Evolutionary conservation across 2,888 invertebrate genomes (phyloP), one percentile per base, ranked within the genome.

Genomic region (Drosophila lacicola): DNA sequence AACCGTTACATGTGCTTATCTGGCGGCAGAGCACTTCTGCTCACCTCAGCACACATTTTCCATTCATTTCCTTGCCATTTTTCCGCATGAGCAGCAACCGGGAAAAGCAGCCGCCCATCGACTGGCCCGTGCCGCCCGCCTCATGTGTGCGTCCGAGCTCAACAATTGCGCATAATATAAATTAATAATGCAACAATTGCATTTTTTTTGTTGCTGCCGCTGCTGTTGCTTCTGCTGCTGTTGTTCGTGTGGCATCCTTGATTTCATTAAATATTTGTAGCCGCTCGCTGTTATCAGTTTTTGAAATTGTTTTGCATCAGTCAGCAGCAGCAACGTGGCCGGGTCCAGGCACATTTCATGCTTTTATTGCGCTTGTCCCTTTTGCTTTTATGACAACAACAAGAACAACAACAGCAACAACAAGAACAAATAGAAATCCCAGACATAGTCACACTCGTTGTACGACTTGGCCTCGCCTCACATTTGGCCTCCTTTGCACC

Each of bases 151-250:
- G 66, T 62, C 61, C 45, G 62, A 55, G 61, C 42, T 65, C 73
- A 82, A 69, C 87, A 88, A 87, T 88, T 89, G 84, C 75, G 88
- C 80, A 89, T 81, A 80, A 82, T 88, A 85, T 89, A 87, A 86
- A 86, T 86, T 89, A 86, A 89, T 86, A 86, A 86, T 89, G 86
- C 86, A 86, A 78, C 88, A 86, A 88, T 89, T 86, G 86, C 85
- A 86, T 82, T 80, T 84, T 70, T 74, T 73, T 69, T 78, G 33
- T 44, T 44, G 37, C 17, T 36, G 21, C 29, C 64, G 29, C 56
- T 81, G 77, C 67, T 84, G 72, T 74, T 42, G 44, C 37, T 17
- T 17, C 17, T 46, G 13, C 17, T 68, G 33, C 51, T 70, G 62
- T 46, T 63, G 55, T 45, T 68, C 50, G 33, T 66, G 46, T 49